phyloP scores from a whole-genome alignment of 2,113 vertebrate genomes.

The Vulpes vulpes region DNA sequence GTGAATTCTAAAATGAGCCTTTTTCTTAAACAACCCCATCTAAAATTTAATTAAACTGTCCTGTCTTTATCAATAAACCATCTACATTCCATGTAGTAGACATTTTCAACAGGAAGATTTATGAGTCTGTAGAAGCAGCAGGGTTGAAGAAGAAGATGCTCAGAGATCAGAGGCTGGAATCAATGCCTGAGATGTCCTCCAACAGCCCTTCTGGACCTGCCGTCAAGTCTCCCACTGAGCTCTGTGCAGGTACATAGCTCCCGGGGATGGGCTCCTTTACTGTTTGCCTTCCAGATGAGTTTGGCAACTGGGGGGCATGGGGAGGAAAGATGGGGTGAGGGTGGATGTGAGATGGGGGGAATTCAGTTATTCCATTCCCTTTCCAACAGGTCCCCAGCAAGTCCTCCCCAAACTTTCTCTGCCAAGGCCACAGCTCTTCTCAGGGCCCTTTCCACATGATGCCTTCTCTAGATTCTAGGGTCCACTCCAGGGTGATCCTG shows the following conservation, averaged over 20 bases:
- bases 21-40: slow-evolving; percentile 39
- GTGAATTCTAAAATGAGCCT: slow-evolving; percentile 61
- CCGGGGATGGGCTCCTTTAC: rapidly evolving
- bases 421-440: rapidly evolving
- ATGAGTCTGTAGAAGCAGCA: not conserved
- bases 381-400: no score
- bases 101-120: slow-evolving; percentile 34
- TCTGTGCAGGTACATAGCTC: rapidly evolving
- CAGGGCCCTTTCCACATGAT: not conserved
- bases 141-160: not conserved
- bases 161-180: not conserved
- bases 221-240: rapidly evolving
- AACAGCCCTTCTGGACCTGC: rapidly evolving
- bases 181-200: rapidly evolving
- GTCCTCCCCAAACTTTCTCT: not conserved
- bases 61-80: slow-evolving; percentile 53
- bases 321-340: rapidly evolving
- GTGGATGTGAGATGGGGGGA: rapidly evolving
- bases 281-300: not conserved
- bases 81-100: not conserved
- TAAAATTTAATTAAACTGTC: slow-evolving; percentile 59
- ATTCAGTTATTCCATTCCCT: rapidly evolving
- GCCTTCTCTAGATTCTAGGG: rapidly evolving
- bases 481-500: no score
- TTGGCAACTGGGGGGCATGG: rapidly evolving